Evolutionary conservation across 2,113 vertebrate genomes (phyloP).

Genomic region (Deroptyus accipitrinus): DNA sequence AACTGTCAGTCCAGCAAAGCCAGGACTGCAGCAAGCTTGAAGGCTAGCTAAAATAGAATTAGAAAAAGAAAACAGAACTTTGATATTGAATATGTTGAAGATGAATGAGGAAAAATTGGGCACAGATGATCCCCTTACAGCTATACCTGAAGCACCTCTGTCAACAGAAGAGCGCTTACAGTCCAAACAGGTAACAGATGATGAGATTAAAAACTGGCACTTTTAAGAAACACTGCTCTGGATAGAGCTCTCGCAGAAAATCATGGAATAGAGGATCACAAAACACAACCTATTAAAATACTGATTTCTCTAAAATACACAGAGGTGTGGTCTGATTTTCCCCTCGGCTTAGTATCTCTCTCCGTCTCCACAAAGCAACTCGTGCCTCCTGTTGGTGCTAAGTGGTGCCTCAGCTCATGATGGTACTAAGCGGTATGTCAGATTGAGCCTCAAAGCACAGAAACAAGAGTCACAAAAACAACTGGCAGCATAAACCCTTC

Average conservation of each 20-base stretch:
- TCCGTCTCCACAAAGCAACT: neutral
- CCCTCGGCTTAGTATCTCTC: accelerated
- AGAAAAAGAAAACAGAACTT: neutral
- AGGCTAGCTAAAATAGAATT: neutral
- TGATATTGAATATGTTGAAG: neutral
- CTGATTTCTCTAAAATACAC: neutral
- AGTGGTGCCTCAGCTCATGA: neutral
- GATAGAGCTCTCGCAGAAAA: neutral
- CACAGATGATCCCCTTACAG: neutral
- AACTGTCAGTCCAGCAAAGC: neutral
- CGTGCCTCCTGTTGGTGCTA: accelerated
- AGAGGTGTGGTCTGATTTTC: neutral
- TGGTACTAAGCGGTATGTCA: neutral
- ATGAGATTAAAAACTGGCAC: neutral
- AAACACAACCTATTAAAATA: neutral
- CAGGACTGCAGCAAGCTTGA: neutral
- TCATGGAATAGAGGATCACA: neutral
- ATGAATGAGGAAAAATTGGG: neutral
- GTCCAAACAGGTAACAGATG: neutral
- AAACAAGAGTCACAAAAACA: neutral
- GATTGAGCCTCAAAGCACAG: neutral
- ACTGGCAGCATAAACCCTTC: neutral
- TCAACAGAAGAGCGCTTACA: neutral
- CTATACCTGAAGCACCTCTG: neutral
- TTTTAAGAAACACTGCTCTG: neutral